A percentile compares a stretch with the other conserved stretches of the same genome.
Conservation (phyloP, 2,113 vertebrate genomes). For the Neotoma lepida region DNA sequence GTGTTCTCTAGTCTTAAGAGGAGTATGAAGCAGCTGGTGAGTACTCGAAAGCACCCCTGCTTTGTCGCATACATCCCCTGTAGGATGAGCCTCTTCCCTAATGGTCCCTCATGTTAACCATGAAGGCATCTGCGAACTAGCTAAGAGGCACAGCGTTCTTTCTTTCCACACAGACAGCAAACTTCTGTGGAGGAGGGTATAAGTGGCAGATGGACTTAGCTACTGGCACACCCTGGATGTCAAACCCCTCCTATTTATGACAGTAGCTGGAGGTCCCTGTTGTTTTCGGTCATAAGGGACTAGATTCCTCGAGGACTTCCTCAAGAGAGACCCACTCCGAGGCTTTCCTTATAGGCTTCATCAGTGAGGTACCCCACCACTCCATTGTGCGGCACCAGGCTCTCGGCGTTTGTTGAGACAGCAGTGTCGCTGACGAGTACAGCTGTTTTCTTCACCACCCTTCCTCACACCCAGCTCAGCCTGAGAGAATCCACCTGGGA, state of each 20-base stretch:
- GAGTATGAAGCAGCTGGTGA: background rate
- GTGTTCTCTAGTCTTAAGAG: background rate
- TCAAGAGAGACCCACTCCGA: background rate
- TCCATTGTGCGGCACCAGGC: background rate
- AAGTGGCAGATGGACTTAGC: background rate
- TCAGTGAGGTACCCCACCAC: background rate
- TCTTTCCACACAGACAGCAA: background rate
- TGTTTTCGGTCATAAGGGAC: background rate
- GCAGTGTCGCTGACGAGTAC: background rate
- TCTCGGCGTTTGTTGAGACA: background rate
- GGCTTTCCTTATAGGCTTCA: background rate
- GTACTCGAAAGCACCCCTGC: background rate
- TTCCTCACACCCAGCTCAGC: slow-evolving; percentile 60
- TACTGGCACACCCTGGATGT: background rate
- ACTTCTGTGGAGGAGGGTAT: background rate
- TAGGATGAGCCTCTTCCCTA: background rate
- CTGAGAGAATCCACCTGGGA: slow-evolving; percentile 5
- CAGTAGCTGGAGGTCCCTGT: background rate
- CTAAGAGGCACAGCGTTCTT: background rate
- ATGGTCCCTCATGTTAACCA: background rate
- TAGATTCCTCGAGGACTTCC: background rate
- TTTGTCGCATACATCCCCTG: background rate
- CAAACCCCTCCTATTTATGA: background rate
- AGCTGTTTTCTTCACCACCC: slow-evolving; percentile 63
- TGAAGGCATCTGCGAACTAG: background rate